Conservation (phyloP, 1,140 invertebrate species). For the Hydropsyche tenuis region DNA sequence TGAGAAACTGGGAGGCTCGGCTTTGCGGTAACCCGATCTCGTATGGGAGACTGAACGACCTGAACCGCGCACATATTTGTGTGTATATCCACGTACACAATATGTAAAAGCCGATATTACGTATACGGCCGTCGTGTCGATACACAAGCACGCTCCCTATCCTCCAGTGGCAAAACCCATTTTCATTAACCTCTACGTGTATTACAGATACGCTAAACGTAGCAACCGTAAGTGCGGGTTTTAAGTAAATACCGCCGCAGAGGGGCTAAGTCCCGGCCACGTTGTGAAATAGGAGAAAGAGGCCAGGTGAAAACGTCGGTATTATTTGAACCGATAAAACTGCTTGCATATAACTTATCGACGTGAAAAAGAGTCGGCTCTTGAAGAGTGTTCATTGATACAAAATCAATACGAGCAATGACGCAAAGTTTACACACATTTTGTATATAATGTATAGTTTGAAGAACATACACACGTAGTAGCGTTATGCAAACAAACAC, state of each 20-base stretch:
- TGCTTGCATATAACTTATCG: background rate
- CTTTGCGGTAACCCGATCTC: conserved; percentile 31
- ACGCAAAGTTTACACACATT: too few species aligned
- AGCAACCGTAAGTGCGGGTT: conserved; percentile 23
- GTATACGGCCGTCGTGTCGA: background rate
- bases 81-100: background rate
- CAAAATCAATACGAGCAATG: too few species aligned
- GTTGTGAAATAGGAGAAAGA: background rate
- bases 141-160: conserved; percentile 14
- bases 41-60: conserved; percentile 11
- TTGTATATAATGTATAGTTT: background rate
- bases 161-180: conserved; percentile 21
- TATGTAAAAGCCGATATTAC: background rate
- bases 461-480: background rate
- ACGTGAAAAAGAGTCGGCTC: too few species aligned
- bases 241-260: conserved; percentile 15
- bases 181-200: conserved; percentile 34
- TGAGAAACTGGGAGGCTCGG: conserved; percentile 7
- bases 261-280: conserved; percentile 14
- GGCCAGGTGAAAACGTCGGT: background rate
- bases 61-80: background rate
- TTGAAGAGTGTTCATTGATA: too few species aligned
- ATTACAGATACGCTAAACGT: conserved; percentile 27
- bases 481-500: background rate
- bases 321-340: background rate